Percentiles rank a stretch among this genome's conserved stretches.
Evolutionary conservation across 2,888 invertebrate genomes (phyloP).

Genomic region (Ectropis crepuscularia): DNA sequence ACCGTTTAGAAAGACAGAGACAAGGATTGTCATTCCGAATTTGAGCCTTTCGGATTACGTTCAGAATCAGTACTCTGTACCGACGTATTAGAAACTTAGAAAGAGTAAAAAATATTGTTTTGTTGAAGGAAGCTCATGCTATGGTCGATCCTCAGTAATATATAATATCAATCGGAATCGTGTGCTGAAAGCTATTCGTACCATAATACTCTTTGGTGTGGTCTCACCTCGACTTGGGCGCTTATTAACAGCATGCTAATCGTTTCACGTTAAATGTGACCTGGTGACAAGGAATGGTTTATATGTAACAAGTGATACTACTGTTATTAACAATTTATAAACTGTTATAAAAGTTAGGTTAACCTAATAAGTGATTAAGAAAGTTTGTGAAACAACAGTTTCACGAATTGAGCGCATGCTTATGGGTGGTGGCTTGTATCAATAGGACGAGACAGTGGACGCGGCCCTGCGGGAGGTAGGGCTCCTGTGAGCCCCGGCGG

Average conservation of each 20-base stretch:
- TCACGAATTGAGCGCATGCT: slow-evolving; percentile 43
- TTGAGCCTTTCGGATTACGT: too few species aligned
- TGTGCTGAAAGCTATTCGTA: slow-evolving; percentile 14
- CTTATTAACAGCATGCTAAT: slow-evolving; percentile 49
- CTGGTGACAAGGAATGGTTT: neutral
- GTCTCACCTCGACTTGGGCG: slow-evolving; percentile 23
- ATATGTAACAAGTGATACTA: neutral
- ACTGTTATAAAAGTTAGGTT: neutral
- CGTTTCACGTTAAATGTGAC: slow-evolving; percentile 3
- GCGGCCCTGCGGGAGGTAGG: slow-evolving; percentile 97
- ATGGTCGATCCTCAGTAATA: slow-evolving; percentile 19
- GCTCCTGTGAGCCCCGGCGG: slow-evolving; percentile 87
- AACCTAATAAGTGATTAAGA: slow-evolving; percentile 4
- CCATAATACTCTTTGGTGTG: slow-evolving; percentile 47
- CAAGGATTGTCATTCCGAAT: too few species aligned
- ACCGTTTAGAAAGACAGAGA: too few species aligned
- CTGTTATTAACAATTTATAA: neutral
- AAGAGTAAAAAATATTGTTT: neutral
- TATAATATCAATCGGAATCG: slow-evolving; percentile 27
- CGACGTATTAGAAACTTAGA: neutral
- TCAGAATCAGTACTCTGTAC: neutral
- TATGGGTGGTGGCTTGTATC: slow-evolving; percentile 55
- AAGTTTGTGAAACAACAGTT: slow-evolving; percentile 27
- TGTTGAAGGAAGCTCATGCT: slow-evolving; percentile 27
- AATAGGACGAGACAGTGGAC: slow-evolving; percentile 96